These are phyloP conservation scores for Carassius gibelio DNA, from an alignment of 2,113 vertebrate species.

Conservation along the genomic window DNA sequence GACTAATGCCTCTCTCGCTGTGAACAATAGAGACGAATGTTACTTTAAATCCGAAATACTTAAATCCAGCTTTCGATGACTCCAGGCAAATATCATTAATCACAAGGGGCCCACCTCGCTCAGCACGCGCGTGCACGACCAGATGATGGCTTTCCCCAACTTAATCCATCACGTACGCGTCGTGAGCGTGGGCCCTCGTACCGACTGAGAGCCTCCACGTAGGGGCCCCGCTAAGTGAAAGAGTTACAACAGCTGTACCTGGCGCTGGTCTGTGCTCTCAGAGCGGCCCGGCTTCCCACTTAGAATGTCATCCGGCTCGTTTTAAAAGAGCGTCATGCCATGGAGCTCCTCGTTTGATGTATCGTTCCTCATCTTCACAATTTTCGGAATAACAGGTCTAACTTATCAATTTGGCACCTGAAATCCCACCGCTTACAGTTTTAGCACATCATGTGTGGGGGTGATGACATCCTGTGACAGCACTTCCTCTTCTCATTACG, in stretches of 20 bases:
- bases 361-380: conserved; percentile 49
- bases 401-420: conserved; percentile 51
- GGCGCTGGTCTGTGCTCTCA: conserved; percentile 44
- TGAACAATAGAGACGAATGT: conserved; percentile 68
- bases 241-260: conserved; percentile 61
- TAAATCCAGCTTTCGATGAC: conserved; percentile 63
- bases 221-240: conserved; percentile 61
- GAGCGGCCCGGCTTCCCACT: conserved; percentile 46
- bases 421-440: conserved; percentile 38
- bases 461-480: conserved; percentile 50
- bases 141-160: conserved; percentile 58
- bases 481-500: conserved; percentile 45
- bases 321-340: conserved; percentile 46
- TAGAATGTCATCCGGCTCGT: conserved; percentile 48
- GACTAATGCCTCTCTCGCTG: conserved; percentile 64
- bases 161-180: conserved; percentile 58
- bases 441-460: conserved; percentile 45
- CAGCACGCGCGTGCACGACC: conserved; percentile 53
- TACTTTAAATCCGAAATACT: conserved; percentile 65
- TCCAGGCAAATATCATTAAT: conserved; percentile 66
- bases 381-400: conserved; percentile 53
- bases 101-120: conserved; percentile 55
- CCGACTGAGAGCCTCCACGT: conserved; percentile 55
- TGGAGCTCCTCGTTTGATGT: conserved; percentile 47
- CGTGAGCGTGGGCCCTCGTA: conserved; percentile 44